Evolutionary conservation across 2,888 invertebrate species (phyloP), one percentile per base, ranked within the genome.

Genomic region (Scaptomyza cyrtandrae): DNA sequence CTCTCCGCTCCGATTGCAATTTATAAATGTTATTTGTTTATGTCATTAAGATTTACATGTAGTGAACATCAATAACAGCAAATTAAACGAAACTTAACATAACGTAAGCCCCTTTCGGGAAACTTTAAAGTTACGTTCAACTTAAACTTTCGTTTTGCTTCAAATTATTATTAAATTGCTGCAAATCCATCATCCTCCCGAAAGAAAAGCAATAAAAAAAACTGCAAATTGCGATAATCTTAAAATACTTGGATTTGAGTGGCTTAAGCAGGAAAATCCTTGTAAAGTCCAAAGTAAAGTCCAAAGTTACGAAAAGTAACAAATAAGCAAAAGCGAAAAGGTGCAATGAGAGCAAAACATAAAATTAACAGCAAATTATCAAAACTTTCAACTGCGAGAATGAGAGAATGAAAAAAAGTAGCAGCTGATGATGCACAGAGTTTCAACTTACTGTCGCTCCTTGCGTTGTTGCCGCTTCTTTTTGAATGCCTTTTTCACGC

Each of bases 401-500:
- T 19, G 37, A 24, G 27, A 2, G 27, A 6, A 1, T 27, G 44
- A 9, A 9, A 24, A n/a, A 37, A 35, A 13, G 33, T 13, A 27
- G 6, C 9, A 2, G n/a, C n/a, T n/a, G n/a, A n/a, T n/a, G n/a
- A n/a, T n/a, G n/a, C n/a, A n/a, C n/a, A n/a, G n/a, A n/a, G n/a
- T 41, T 56, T 70, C 71, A 78, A 94, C 95, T 95, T 91, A 97
- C 97, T 95, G 95, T 93, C 95, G 96, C 71, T 97, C 97, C 90
- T 97, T 97, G 83, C 96, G 93, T 91, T 96, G 96, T 91, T 97
- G 95, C 80, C 97, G 95, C 93, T 97, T 97, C 93, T 96, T 97
- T 93, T 96, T 97, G 93, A 98, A 97, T 43, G 97, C 97, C 89
- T 96, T 95, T 91, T 97, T 97, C 65, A 98, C 97, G 80, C 97